A percentile compares a stretch with the other conserved stretches of the same genome.
Conservation (phyloP, 1,140 invertebrate genomes). For the Magallana gigas region DNA sequence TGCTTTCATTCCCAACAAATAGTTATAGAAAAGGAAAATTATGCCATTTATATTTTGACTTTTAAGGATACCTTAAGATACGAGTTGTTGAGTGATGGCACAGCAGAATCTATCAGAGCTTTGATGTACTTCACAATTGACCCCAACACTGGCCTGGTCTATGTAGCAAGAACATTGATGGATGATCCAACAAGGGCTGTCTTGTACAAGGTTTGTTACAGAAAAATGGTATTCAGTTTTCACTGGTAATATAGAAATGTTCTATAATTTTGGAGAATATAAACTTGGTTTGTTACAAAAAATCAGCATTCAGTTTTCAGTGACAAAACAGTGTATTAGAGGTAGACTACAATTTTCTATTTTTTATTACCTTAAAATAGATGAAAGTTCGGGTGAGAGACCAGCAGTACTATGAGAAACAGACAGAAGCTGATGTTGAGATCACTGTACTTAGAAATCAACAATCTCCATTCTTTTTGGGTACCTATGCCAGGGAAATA, state of each 20-base stretch:
- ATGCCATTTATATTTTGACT: neutral
- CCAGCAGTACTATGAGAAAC: constrained; percentile 83
- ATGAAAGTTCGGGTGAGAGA: constrained; percentile 58
- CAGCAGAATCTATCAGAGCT: constrained; percentile 13
- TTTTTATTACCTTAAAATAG: constrained; percentile 43
- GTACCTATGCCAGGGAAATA: constrained; percentile 82
- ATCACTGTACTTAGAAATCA: constrained; percentile 61
- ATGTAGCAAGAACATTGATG: constrained; percentile 47
- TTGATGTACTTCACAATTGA: constrained; percentile 62
- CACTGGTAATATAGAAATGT: too few species aligned
- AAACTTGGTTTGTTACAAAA: too few species aligned
- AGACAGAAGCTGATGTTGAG: constrained; percentile 68
- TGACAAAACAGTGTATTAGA: too few species aligned
- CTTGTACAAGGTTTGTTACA: constrained; percentile 51
- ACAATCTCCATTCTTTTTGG: constrained; percentile 70
- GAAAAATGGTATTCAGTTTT: too few species aligned
- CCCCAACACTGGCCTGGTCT: constrained; percentile 55
- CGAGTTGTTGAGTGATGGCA: constrained; percentile 47
- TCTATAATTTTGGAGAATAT: too few species aligned
- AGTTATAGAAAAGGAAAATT: too few species aligned
- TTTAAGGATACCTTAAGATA: constrained; percentile 55
- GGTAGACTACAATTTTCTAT: neutral
- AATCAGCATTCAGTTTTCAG: too few species aligned
- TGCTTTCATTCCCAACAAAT: too few species aligned
- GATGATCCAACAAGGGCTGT: constrained; percentile 22